A percentile compares a stretch with the other conserved stretches of the same genome.
Evolutionary conservation across 2,113 vertebrate genomes (phyloP).

Genomic region (Pelobates fuscus): DNA sequence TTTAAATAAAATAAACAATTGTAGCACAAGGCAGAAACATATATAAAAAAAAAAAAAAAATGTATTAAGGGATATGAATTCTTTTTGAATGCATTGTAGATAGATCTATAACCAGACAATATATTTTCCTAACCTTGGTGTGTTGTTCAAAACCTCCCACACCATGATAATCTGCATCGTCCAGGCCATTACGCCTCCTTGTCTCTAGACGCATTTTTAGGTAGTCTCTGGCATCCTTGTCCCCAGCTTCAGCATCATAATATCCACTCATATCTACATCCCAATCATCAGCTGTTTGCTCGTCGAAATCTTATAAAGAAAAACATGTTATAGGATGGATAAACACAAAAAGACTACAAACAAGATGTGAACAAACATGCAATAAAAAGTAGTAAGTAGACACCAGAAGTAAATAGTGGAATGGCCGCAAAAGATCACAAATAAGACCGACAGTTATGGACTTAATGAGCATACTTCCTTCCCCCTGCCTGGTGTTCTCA

Average conservation of each 20-base stretch:
- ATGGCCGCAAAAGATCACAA: no score
- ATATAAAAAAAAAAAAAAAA: no score
- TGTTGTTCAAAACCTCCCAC: conserved; percentile 88
- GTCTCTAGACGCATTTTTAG: conserved; percentile 84
- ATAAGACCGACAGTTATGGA: no score
- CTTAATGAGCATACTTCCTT: no score
- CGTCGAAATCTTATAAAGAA: conserved; percentile 87
- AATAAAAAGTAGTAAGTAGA: neutral
- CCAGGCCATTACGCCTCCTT: conserved; percentile 79
- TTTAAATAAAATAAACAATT: no score
- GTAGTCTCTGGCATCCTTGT: conserved; percentile 90
- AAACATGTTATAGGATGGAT: conserved; percentile 6
- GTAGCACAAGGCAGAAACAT: no score
- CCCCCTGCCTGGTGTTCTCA: no score
- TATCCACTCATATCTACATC: conserved; percentile 97
- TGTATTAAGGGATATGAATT: no score
- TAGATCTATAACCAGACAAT: no score
- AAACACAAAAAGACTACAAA: neutral
- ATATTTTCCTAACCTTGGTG: conserved; percentile 77
- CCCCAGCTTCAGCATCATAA: conserved; percentile 90
- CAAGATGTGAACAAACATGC: neutral
- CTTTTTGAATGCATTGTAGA: no score
- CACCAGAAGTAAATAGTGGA: no score
- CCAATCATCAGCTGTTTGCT: conserved; percentile 95
- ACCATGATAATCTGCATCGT: conserved; percentile 60